A percentile compares a stretch with the other conserved stretches of the same genome.
These are phyloP conservation scores for Torymus tubicola DNA, from an alignment of 2,888 invertebrate species.

Conservation along the genomic window DNA sequence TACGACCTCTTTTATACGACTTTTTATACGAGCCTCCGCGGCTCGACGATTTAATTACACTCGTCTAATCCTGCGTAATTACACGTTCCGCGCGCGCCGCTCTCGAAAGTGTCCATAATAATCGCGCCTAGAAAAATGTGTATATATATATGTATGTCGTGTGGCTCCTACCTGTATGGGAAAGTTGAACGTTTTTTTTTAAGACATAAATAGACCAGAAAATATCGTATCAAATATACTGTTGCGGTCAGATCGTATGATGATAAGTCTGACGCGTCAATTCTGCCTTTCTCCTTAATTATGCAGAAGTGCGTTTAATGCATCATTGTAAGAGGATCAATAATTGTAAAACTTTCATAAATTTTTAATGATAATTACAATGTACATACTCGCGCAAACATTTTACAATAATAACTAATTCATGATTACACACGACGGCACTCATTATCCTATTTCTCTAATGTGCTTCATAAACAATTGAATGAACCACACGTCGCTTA, in stretches of 20 bases:
- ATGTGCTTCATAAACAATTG: too few species aligned
- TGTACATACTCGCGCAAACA: not conserved
- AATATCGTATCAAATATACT: too few species aligned
- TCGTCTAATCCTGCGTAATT: slow-evolving; percentile 52
- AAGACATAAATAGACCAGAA: too few species aligned
- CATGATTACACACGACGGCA: not conserved
- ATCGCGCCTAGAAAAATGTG: slow-evolving; percentile 47
- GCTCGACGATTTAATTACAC: slow-evolving; percentile 58
- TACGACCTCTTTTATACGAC: slow-evolving; percentile 6
- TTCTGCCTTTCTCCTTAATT: too few species aligned
- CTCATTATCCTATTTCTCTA: not conserved
- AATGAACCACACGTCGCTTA: too few species aligned
- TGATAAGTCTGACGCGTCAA: too few species aligned
- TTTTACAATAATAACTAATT: slow-evolving; percentile 11
- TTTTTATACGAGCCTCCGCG: slow-evolving; percentile 2
- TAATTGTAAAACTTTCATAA: too few species aligned
- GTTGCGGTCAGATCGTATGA: too few species aligned
- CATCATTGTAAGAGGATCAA: too few species aligned
- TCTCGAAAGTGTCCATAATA: slow-evolving; percentile 51
- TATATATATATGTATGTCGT: not conserved
- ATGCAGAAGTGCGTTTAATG: too few species aligned
- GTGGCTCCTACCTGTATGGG: slow-evolving; percentile 14
- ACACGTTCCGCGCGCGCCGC: slow-evolving; percentile 32
- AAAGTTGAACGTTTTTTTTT: slow-evolving; percentile 2
- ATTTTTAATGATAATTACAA: too few species aligned